Base-by-base conservation (phyloP, 2,113 vertebrate genomes). In the Barbus barbus region DNA sequence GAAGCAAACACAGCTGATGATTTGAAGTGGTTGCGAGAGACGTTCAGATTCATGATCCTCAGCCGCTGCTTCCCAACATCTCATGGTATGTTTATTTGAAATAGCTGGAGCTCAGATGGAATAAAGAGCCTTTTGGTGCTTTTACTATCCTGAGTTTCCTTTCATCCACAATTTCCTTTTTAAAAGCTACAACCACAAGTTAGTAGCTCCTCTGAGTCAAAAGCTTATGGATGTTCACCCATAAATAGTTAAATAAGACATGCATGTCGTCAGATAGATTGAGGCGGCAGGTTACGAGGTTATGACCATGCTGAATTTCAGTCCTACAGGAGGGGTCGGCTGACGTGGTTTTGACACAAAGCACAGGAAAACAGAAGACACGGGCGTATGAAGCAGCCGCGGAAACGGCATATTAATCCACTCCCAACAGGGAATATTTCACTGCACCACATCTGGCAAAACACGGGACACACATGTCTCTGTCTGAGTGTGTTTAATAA, bases 391-490 rank as follows among this genome's bases (percentile, higher is more conserved):
- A 71, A 36, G 4, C 33, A 44, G 24, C 33, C n/a, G 13, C 14
- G 22, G 82, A 61, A 67, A 84, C 14, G 26, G 58, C 65, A 41
- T 65, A 74, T 51, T 69, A 75, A 75, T 65, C 56, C 20, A 41
- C 28, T 83, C 82, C 82, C 73, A 65, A 24, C 65, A 51, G 73
- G 33, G 38, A 36, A 51, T 7, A 12, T 71, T 85, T 83, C 63
- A 86, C 24, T 48, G 9, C 72, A n/a, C 60, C 76, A 88, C 81
- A 82, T 88, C 87, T 84, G 84, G 82, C 84, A 88, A 84, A 84
- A 86, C 41, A 74, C 22, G n/a, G 74, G 33, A 63, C 80, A 36
- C 4, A 36, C 36, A 36, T 5, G 4, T 36, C 36, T 36, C 4
- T 36, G 36, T 48, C 11, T 46, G 44, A 28, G 67, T 71, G 81